Evolutionary conservation across 2,113 vertebrate species (phyloP).

Genomic region (Cepphus grylle): DNA sequence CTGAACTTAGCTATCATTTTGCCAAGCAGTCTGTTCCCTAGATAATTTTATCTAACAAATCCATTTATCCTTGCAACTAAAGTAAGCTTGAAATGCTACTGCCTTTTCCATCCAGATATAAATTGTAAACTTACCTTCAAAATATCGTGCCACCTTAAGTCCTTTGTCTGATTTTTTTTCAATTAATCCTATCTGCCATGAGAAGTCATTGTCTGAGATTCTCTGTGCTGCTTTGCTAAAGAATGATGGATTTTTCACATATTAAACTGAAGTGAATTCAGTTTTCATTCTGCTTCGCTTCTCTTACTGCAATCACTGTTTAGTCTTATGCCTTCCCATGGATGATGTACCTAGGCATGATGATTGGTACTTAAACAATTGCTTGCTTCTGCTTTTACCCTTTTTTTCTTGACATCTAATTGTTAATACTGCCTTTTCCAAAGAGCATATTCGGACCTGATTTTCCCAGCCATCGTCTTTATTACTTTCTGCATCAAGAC

Average conservation of each 20-base stretch:
- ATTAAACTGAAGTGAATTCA: not conserved
- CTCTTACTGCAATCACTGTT: not conserved
- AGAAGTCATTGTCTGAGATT: not conserved
- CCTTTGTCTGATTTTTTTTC: not conserved
- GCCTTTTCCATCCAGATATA: not conserved
- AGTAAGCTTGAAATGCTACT: conserved; percentile 8
- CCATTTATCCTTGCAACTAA: not conserved
- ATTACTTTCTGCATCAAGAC: not conserved
- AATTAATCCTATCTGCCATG: not conserved
- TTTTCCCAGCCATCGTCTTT: not conserved
- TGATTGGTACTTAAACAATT: not conserved
- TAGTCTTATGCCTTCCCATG: not conserved
- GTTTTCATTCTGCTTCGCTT: not conserved
- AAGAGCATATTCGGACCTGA: not conserved
- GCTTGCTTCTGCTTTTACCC: not conserved
- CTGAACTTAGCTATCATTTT: conserved; percentile 12
- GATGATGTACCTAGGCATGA: not conserved
- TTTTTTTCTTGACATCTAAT: not conserved
- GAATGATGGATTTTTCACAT: not conserved
- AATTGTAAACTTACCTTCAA: not conserved
- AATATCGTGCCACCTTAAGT: not conserved
- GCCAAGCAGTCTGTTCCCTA: not conserved
- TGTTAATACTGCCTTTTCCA: not conserved
- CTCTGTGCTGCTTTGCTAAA: not conserved
- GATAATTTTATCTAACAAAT: not conserved